Conservation (phyloP, 2,888 invertebrate genomes). For the Gymnocheta viridis region DNA sequence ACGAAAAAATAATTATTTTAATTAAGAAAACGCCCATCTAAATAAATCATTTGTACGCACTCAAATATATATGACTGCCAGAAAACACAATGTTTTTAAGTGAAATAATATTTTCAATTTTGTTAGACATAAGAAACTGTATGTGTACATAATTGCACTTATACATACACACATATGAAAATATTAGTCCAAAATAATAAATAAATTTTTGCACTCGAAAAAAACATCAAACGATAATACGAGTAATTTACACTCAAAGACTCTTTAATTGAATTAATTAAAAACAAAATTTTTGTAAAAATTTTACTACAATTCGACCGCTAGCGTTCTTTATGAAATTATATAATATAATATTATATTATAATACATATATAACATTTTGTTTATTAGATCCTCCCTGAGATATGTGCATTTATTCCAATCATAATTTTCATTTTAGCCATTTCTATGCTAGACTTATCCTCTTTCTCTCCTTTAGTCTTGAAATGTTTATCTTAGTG, state of each 20-base stretch:
- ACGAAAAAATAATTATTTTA: slow-evolving; percentile 39
- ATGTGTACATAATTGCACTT: background rate
- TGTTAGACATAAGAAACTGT: slow-evolving; percentile 13
- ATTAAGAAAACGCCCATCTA: slow-evolving; percentile 54
- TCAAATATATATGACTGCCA: slow-evolving; percentile 15
- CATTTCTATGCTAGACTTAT: no score
- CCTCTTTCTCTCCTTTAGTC: no score
- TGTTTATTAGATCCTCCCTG: no score
- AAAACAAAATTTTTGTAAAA: background rate
- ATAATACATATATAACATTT: no score
- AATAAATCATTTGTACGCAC: slow-evolving; percentile 65
- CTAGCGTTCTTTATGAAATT: no score
- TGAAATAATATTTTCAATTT: slow-evolving; percentile 38
- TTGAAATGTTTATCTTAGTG: no score
- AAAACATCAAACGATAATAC: background rate
- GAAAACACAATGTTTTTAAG: slow-evolving; percentile 31
- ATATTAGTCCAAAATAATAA: background rate
- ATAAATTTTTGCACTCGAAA: background rate
- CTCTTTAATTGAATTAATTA: background rate
- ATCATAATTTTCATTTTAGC: no score
- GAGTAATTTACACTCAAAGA: background rate
- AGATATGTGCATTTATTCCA: no score
- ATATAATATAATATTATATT: no score
- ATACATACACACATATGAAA: background rate
- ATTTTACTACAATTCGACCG: no score